Base-by-base conservation (phyloP, 2,888 invertebrate species). In the Lucinisca nassula region DNA sequence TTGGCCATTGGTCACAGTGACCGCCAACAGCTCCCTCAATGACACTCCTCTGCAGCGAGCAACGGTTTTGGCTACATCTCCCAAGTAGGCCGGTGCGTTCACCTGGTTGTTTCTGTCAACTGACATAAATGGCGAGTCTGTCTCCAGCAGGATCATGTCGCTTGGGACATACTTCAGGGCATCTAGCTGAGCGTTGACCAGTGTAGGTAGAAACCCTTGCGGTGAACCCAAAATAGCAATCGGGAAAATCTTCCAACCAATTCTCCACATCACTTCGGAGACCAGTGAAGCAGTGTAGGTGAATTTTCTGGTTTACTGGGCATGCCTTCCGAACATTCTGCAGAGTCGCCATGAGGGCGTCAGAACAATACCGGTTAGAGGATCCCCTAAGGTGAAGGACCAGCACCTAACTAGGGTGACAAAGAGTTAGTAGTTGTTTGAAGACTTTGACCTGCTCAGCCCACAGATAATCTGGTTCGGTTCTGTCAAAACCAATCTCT, bases 401-500 rank as follows among this genome's bases (percentile, higher is more conserved):
- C 21, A 77, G 58, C 12, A 55, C 32, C 27, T 77, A 30, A n/a
- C 58, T n/a, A 27, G 51, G 49, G 14, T 32, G 49, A 21, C 55
- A 35, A 14, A 55, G 24, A 21, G 51, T 32, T 24, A 77, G 17
- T 32, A 77, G 21, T 32, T 58, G 6, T 6, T 37, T 40, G 24
- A 77, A 58, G 3, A 77, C 27, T 3, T 58, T 21, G 21, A 58
- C 77, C 27, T 77, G 77, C 14, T 55, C 35, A 35, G 8, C n/a
- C 77, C 58, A 77, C 21, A 55, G 27, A n/a, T 51, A 55, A 32
- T 35, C 55, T 8, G 58, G 55, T 35, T 45, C 55, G 8, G 55
- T 77, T 35, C 77, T 8, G 45, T 77, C 77, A 10, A 55, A n/a
- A 12, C 77, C 51, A 24, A 51, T n/a, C 35, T 55, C 77, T 17